These are phyloP conservation scores for Lymantria monacha DNA, from an alignment of 2,888 invertebrate genomes.

Conservation along the genomic window DNA sequence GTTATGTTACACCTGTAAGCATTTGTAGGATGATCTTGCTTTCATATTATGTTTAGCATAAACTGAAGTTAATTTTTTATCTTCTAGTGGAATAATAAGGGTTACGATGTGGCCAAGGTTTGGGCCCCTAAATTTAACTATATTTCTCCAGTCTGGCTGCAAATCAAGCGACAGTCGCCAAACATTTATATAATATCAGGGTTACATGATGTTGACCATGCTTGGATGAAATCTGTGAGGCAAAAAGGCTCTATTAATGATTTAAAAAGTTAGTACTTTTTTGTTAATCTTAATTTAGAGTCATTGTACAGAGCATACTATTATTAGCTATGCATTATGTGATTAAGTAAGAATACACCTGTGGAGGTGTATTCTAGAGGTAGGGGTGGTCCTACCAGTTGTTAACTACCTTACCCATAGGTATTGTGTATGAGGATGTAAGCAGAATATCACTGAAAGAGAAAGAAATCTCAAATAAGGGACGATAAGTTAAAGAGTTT, in stretches of 20 bases:
- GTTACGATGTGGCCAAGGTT: conserved; percentile 94
- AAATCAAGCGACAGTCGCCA: conserved; percentile 85
- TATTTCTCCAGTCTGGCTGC: conserved; percentile 97
- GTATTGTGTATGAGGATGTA: too few relatives aligned
- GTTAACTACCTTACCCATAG: too few relatives aligned
- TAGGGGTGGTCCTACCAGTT: too few relatives aligned
- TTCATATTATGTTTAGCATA: not conserved
- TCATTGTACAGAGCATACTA: too few relatives aligned
- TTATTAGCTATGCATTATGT: too few relatives aligned
- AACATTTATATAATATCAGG: conserved; percentile 86
- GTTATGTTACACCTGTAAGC: conserved; percentile 93
- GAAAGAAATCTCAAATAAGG: too few relatives aligned
- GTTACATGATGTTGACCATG: conserved; percentile 91
- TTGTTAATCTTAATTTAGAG: too few relatives aligned
- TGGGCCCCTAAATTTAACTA: conserved; percentile 95
- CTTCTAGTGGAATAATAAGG: conserved; percentile 95
- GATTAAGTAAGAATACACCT: too few relatives aligned
- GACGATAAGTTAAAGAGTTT: too few relatives aligned
- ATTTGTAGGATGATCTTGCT: not conserved
- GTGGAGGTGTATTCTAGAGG: too few relatives aligned
- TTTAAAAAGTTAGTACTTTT: conserved; percentile 79
- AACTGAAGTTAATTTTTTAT: not conserved
- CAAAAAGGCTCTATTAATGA: conserved; percentile 79
- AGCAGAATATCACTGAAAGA: too few relatives aligned
- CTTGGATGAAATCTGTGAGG: conserved; percentile 90